Base-by-base conservation (phyloP, 2,113 vertebrate species). In the Hiodon tergisus region DNA sequence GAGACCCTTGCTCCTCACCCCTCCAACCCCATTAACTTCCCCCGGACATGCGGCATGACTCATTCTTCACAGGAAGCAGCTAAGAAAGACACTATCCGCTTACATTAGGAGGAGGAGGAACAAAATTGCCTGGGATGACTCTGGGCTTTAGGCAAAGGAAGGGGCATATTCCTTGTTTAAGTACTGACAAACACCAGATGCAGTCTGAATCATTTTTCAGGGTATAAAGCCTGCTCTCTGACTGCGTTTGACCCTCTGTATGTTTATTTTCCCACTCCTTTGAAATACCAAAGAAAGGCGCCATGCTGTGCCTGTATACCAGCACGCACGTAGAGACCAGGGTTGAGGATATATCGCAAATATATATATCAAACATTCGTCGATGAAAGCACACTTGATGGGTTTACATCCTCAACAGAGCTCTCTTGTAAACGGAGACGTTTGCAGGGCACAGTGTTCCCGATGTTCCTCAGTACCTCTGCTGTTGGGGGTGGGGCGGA, bases 1-100 rank as follows among this genome's bases (percentile, higher is more conserved):
- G 6, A 48, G 16, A 55, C 55, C 10, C 7, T 50, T 59, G 51
- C 14, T 74, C 16, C 65, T 63, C 71, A 63, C 73, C 73, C 67
- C 77, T 60, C 72, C 61, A 59, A 75, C 61, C 68, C 77, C 62
- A 74, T 78, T 75, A 78, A 50, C 67, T 58, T 57, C 51, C 50
- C 5, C 68, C 17, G 59, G 58, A 63, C 68, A 55, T 47, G 14
- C 4, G 6, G 13, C 17, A 63, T 63, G 68, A 71, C 59, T 65
- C 75, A 76, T 52, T 63, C 68, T 63, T 76, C 60, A 63, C 59
- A 69, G 50, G 60, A 57, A 65, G 31, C 9, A 60, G 67, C 68
- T 51, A 57, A 69, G 58, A 57, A 61, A 76, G 52, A 48, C 48
- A 68, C 50, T 76, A 54, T 63, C 67, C 17, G n/a, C 11, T 60